Evolutionary conservation across 2,888 invertebrate species (phyloP), one percentile per base, ranked within the genome.

Genomic region (Diplazon laetatorius): DNA sequence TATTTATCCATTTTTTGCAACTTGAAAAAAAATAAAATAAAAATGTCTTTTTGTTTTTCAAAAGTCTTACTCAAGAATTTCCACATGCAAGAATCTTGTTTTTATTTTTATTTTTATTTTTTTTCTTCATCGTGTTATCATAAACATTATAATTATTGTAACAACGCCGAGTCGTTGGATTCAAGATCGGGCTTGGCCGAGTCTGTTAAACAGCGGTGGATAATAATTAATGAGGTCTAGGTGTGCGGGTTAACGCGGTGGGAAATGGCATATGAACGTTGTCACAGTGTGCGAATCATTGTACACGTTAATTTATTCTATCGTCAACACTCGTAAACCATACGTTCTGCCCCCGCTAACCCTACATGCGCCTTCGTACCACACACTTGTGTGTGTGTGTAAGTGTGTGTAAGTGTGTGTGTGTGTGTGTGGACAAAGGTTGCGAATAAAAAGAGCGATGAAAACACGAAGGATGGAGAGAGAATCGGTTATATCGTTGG

Each of bases 241-340:
- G 73, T 76, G 78, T 70, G 73, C 73, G 74, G 76, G 69, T 70
- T 78, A 77, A 77, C 74, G 71, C 74, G 68, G 78, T 80, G 78
- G 75, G 77, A 82, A 82, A 82, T 82, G 82, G 77, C 82, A 82
- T 75, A 78, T 46, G 46, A 30, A 50, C 50, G 55, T 68, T 16
- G 18, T 30, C 22, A 18, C 37, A 66, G 46, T 46, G 30, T 71
- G 55, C 46, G 52, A 35, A 48, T 77, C 66, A 70, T 76, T 68
- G 68, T 50, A 70, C 68, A 76, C 70, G 72, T 76, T 44, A 75
- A 77, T 82, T 78, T 72, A 80, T 80, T 78, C 72, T 6, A 5
- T 63, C 78, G 69, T 72, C 68, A 44, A 72, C 59, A 60, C 30
- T n/a, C n/a, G n/a, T n/a, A n/a, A 35, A 10, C 37, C 37, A 35